These are phyloP conservation scores for Platichthys flesus DNA, from an alignment of 2,113 vertebrate species.

Conservation along the genomic window DNA sequence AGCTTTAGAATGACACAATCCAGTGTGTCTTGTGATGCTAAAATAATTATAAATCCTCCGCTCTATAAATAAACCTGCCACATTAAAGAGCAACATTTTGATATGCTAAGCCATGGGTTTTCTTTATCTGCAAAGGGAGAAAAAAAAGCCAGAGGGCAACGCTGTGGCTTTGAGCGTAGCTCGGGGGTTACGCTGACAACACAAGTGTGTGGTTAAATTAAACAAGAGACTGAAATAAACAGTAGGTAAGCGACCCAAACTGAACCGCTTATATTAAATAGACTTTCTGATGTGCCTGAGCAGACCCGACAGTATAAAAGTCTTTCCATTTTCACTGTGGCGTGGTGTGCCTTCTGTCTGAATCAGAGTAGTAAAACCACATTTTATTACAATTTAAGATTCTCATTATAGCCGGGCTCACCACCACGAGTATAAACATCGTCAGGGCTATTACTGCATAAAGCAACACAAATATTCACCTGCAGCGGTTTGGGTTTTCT, in stretches of 20 bases:
- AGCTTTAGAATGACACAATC: constrained; percentile 41
- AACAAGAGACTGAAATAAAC: constrained; percentile 71
- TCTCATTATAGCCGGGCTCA: constrained; percentile 45
- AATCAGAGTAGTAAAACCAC: constrained; percentile 43
- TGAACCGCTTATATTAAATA: constrained; percentile 49
- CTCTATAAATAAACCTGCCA: constrained; percentile 62
- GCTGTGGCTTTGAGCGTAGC: constrained; percentile 57
- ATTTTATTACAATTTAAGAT: constrained; percentile 59
- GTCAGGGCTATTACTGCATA: constrained; percentile 42
- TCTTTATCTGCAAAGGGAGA: constrained; percentile 50
- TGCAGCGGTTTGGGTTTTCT: constrained; percentile 51
- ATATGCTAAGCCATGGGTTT: constrained; percentile 36
- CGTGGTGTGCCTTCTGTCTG: constrained; percentile 19
- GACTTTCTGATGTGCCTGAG: constrained; percentile 42
- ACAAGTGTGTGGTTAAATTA: constrained; percentile 62
- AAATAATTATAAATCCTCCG: constrained; percentile 64
- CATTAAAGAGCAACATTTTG: constrained; percentile 50
- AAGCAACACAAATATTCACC: constrained; percentile 66
- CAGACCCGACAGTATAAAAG: constrained; percentile 33
- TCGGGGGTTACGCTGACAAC: constrained; percentile 57
- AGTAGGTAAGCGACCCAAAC: constrained; percentile 49
- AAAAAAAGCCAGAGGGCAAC: constrained; percentile 60
- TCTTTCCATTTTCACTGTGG: constrained; percentile 33
- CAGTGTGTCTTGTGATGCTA: constrained; percentile 53
- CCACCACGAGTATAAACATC: constrained; percentile 50